These are phyloP conservation scores for Athalia rosae DNA, from an alignment of 2,888 invertebrate species.

Conservation along the genomic window DNA sequence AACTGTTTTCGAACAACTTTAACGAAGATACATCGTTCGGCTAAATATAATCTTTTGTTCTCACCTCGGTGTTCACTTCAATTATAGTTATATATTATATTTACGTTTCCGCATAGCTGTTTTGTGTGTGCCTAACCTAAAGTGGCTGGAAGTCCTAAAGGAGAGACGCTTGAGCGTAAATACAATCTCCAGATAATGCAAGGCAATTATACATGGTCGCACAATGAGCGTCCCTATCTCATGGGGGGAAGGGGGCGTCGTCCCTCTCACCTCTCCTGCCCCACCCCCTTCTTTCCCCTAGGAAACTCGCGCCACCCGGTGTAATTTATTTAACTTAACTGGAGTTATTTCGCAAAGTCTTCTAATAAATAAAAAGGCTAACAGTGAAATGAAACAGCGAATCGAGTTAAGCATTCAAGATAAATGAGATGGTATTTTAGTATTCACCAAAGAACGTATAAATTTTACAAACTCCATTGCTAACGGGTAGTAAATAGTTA, in stretches of 20 bases:
- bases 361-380: conserved; percentile 47
- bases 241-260: neutral
- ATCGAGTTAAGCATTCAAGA: conserved; percentile 51
- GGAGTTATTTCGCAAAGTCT: conserved; percentile 47
- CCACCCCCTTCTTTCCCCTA: conserved; percentile 10
- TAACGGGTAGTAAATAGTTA: neutral
- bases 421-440: conserved; percentile 48
- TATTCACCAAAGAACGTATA: conserved; percentile 44
- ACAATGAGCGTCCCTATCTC: conserved; percentile 47
- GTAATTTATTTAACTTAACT: conserved; percentile 47
- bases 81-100: conserved; percentile 3
- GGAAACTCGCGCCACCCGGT: conserved; percentile 23
- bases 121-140: conserved; percentile 43
- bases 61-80: neutral
- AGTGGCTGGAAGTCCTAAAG: neutral
- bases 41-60: conserved; percentile 32
- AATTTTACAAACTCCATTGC: conserved; percentile 24
- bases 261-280: neutral
- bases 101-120: conserved; percentile 47
- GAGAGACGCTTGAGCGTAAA: conserved; percentile 44
- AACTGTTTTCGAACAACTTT: too few species aligned
- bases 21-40: too few species aligned
- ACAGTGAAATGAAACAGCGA: conserved; percentile 58
- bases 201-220: conserved; percentile 49
- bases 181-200: conserved; percentile 47